Percentiles rank a stretch among this genome's conserved stretches.
Conservation (phyloP, 2,888 invertebrate genomes). For the Urechis unicinctus region DNA sequence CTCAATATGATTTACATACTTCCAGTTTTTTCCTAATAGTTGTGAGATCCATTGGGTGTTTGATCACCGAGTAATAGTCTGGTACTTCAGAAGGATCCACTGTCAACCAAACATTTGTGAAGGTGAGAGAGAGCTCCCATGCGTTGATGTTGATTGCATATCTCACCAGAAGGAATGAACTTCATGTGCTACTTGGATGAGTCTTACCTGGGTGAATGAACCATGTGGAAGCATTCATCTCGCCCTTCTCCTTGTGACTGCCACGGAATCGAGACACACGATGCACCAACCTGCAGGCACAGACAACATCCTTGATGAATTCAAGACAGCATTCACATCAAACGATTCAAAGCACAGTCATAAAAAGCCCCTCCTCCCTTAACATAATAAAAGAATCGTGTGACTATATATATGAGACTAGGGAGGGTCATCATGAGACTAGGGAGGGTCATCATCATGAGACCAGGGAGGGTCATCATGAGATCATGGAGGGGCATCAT, state of each 20-base stretch:
- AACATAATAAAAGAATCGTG: no score
- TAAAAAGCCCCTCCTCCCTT: no score
- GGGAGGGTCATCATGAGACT: no score
- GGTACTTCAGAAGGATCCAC: conserved; percentile 47
- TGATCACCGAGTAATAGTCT: conserved; percentile 46
- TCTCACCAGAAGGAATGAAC: background rate
- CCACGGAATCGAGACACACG: conserved; percentile 43
- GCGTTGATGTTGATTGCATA: background rate
- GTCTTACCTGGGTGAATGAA: conserved; percentile 42
- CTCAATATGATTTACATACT: conserved; percentile 24
- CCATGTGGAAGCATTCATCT: conserved; percentile 45
- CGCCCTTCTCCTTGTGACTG: conserved; percentile 39
- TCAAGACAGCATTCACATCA: background rate
- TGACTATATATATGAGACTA: no score
- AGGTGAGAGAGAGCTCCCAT: background rate
- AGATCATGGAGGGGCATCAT: no score
- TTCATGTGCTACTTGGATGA: background rate
- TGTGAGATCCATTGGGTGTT: conserved; percentile 49
- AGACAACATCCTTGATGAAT: no score
- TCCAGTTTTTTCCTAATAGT: conserved; percentile 47
- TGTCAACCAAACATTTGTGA: conserved; percentile 15
- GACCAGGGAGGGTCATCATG: no score
- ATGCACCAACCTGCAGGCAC: conserved; percentile 42
- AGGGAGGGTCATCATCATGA: no score
- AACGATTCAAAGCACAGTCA: background rate